Base-by-base conservation (phyloP, 2,888 invertebrate species). In the Macrosoma leucophasiata region DNA sequence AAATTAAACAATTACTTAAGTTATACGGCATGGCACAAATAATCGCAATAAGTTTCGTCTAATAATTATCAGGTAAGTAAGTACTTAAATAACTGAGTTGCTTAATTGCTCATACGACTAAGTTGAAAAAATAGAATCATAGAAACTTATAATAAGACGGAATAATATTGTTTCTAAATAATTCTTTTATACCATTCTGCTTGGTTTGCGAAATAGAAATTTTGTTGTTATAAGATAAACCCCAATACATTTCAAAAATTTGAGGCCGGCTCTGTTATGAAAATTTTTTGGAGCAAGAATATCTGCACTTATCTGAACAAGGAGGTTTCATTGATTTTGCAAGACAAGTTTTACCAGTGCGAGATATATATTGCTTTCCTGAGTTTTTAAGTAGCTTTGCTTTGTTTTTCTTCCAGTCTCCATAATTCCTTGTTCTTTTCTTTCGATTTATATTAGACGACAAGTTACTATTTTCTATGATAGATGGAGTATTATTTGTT, bases 121-220 rank as follows among this genome's bases (percentile, higher is more conserved):
- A 22, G 22, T 22, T 22, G 10, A 22, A 22, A 22, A 22, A 22
- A 22, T 22, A 22, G 22, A 22, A 22, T 22, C 22, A 22, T n/a
- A 22, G 22, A 22, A 22, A 22, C 9, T 22, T 22, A 11, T n/a
- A n/a, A n/a, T n/a, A n/a, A n/a, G n/a, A n/a, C n/a, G n/a, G n/a
- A n/a, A n/a, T n/a, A n/a, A n/a, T n/a, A n/a, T n/a, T n/a, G n/a
- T n/a, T n/a, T n/a, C n/a, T n/a, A n/a, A n/a, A n/a, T n/a, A n/a
- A n/a, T n/a, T n/a, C n/a, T n/a, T n/a, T n/a, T n/a, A n/a, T 22
- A 12, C 12, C 10, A n/a, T 23, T 23, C 23, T 23, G 23, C 23
- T 23, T 23, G 23, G 23, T 23, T 23, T 23, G 11, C 12, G 11
- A 23, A 23, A 23, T 23, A n/a, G n/a, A n/a, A n/a, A n/a, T n/a